These are phyloP conservation scores for Lochmaea crataegi DNA, from an alignment of 2,888 invertebrate genomes.

Conservation along the genomic window DNA sequence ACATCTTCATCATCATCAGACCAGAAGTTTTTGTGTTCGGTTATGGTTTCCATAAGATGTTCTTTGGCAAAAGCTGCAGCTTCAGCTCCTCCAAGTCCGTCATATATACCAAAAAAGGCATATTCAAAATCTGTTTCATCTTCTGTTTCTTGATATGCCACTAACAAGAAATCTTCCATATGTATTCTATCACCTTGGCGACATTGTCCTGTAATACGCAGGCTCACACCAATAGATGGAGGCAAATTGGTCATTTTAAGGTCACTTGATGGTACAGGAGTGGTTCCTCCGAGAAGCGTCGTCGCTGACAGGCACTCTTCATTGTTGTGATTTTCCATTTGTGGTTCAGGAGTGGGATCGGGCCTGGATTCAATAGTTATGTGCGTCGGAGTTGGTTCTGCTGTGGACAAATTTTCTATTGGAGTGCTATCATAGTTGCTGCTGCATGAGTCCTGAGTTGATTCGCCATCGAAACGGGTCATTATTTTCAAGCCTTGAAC, in stretches of 20 bases:
- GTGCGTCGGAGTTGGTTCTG: conserved; percentile 22
- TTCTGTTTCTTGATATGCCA: conserved; percentile 93
- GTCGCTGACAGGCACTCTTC: conserved; percentile 33
- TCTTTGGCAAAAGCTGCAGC: conserved; percentile 95
- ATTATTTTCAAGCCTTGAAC: conserved; percentile 59
- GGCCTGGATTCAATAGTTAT: conserved; percentile 32
- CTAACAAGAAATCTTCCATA: conserved; percentile 98
- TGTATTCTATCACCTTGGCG: conserved; percentile 98
- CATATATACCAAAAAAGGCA: conserved; percentile 97
- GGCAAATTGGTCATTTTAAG: conserved; percentile 49
- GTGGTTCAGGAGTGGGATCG: conserved; percentile 25
- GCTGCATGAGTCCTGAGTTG: conserved; percentile 39
- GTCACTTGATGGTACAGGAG: conserved; percentile 52
- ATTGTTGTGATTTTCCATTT: conserved; percentile 14
- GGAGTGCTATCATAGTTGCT: conserved; percentile 40
- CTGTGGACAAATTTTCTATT: conserved; percentile 19
- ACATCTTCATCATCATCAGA: conserved; percentile 94
- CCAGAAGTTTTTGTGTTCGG: conserved; percentile 92
- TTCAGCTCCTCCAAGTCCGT: conserved; percentile 96
- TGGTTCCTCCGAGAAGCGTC: conserved; percentile 31
- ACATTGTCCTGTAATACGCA: conserved; percentile 94
- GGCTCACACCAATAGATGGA: conserved; percentile 88
- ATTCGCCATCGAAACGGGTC: conserved; percentile 56
- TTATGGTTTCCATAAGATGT: conserved; percentile 94
- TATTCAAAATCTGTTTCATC: conserved; percentile 93